Base-by-base conservation (phyloP, 1,140 invertebrate species). In the Drosophila subpulchrella region DNA sequence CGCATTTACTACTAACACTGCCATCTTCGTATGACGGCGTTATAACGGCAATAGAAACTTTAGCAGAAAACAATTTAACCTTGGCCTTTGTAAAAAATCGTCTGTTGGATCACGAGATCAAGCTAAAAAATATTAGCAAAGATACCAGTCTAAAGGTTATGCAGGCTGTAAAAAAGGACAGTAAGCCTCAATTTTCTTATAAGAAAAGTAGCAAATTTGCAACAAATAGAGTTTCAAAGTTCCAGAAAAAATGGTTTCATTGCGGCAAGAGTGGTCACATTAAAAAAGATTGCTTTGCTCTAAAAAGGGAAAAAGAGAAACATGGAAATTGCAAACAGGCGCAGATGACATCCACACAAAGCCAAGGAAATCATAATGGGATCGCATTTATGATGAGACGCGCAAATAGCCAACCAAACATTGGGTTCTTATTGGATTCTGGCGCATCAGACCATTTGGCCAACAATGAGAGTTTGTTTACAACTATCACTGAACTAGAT, bases 261-360 rank as follows among this genome's bases (percentile, higher is more conserved):
- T 42, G 41, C 8, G 6, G 41, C 15, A 42, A 42, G 15, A 42
- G n/a, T 42, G 15, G 15, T 42, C 15, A 42, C 41, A 8, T 42
- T 42, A 17, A 42, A 17, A 41, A 42, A 17, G 93, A 94, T 75
- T 42, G 6, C 13, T 39, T 39, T 39, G 38, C 38, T n/a, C 38
- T 39, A 39, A 39, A 39, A 39, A 39, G 38, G n/a, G 13, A n/a
- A n/a, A 39, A 39, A 13, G 38, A 39, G 13, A 42, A 42, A 42
- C 41, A 17, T 42, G 41, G 15, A 42, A 42, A 42, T 42, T 15
- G 41, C n/a, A 42, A 42, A 42, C 15, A 42, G 41, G 15, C 15
- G 41, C 15, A 42, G 15, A 42, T 17, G 41, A 42, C 41, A 42
- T 42, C 15, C 15, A 17, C 41, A 42, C 41, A 42, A 42, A 42